phyloP scores from a whole-genome alignment of 2,888 invertebrate genomes.

The Trachelus stipa region DNA sequence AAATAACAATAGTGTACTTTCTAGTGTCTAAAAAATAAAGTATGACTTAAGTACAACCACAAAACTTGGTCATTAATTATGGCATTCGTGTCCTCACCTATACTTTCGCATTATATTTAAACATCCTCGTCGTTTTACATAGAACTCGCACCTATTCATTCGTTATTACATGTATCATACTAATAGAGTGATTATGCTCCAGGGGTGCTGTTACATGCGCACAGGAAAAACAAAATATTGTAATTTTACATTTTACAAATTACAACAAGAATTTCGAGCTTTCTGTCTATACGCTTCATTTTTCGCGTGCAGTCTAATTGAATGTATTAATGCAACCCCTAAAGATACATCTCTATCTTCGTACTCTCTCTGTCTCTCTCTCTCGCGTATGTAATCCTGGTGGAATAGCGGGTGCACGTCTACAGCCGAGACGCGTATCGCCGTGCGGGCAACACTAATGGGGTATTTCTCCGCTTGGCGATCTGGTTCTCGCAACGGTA shows the following conservation, averaged over 20 bases:
- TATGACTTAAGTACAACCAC: slow-evolving; percentile 67
- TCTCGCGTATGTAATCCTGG: neutral
- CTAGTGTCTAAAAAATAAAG: slow-evolving; percentile 47
- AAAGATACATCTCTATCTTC: slow-evolving; percentile 1
- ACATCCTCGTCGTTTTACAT: neutral
- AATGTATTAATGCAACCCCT: neutral
- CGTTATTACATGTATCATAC: neutral
- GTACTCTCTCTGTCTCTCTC: slow-evolving; percentile 11
- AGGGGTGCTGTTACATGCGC: neutral
- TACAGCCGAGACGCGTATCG: too few species aligned
- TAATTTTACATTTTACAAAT: neutral
- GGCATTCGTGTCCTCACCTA: slow-evolving; percentile 60
- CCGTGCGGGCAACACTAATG: too few species aligned
- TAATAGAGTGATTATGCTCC: neutral
- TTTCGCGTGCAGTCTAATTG: neutral
- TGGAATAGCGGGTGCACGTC: too few species aligned
- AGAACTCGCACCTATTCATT: neutral
- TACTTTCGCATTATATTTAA: slow-evolving; percentile 10
- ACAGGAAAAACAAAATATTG: neutral
- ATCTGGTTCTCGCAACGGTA: too few species aligned
- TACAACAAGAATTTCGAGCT: neutral
- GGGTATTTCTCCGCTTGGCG: too few species aligned
- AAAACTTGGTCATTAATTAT: slow-evolving; percentile 65
- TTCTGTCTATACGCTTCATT: neutral
- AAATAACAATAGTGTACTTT: slow-evolving; percentile 28